Evolutionary conservation across 2,888 invertebrate species (phyloP).

Genomic region (Chrysina gloriosa): DNA sequence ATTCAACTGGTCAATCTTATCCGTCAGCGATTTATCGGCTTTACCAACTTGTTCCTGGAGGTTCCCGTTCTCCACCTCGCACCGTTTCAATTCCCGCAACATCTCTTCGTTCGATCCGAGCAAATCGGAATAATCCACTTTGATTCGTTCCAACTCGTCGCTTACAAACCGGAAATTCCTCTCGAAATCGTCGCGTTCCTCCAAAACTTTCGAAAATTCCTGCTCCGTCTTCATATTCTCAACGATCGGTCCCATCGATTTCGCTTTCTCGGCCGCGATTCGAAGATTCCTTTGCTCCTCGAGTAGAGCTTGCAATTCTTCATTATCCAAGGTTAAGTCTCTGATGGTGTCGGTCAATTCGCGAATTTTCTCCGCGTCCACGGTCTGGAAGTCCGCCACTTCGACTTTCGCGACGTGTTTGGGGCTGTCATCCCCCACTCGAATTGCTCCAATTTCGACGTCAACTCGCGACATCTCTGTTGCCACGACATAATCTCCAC

Average conservation of each 20-base stretch:
- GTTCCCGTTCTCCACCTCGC: constrained; percentile 21
- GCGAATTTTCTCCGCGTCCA: constrained; percentile 55
- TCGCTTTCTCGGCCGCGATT: constrained; percentile 57
- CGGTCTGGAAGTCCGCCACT: not conserved
- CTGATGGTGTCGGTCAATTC: constrained; percentile 69
- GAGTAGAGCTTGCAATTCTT: constrained; percentile 70
- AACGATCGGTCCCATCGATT: constrained; percentile 49
- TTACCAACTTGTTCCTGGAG: constrained; percentile 43
- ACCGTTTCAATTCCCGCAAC: not conserved
- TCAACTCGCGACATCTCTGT: constrained; percentile 77
- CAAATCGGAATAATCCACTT: constrained; percentile 52
- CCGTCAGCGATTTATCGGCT: constrained; percentile 43
- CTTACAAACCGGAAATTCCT: constrained; percentile 33
- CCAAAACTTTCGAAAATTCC: constrained; percentile 50
- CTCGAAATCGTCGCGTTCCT: constrained; percentile 47
- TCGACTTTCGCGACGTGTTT: constrained; percentile 1
- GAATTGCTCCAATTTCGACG: constrained; percentile 72
- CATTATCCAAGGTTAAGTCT: constrained; percentile 72
- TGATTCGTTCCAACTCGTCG: constrained; percentile 43
- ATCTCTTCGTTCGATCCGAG: not conserved
- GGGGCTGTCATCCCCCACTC: constrained; percentile 64
- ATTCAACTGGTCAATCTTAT: constrained; percentile 47
- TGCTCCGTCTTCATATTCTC: constrained; percentile 55
- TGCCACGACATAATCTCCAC: constrained; percentile 80
- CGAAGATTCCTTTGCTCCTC: constrained; percentile 67